Percentiles rank a stretch among this genome's conserved stretches.
phyloP scores from a whole-genome alignment of 1,140 invertebrate genomes.

The Drosophila varians region DNA sequence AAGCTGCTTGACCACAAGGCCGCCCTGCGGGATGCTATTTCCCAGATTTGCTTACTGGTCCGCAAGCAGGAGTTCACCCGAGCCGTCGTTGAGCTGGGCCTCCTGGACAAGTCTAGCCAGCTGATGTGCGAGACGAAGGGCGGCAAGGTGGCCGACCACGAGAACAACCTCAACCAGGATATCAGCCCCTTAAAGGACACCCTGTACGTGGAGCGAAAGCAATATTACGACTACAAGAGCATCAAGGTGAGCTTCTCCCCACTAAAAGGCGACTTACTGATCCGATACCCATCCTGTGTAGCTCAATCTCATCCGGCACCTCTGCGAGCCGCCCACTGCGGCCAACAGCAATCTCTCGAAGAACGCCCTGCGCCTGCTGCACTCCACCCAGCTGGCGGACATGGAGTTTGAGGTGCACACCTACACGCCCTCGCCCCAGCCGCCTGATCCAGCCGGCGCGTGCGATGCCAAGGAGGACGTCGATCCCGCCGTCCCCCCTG shows the following conservation, averaged over 20 bases:
- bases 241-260: slow-evolving; percentile 65
- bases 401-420: slow-evolving; percentile 88
- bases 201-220: slow-evolving; percentile 38
- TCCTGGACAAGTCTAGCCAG: slow-evolving; percentile 82
- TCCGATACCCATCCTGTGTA: slow-evolving; percentile 55
- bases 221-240: slow-evolving; percentile 70
- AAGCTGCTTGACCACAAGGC: slow-evolving; percentile 85
- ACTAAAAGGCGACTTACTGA: background rate
- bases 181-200: slow-evolving; percentile 25
- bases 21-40: slow-evolving; percentile 82
- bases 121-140: slow-evolving; percentile 46
- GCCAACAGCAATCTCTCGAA: slow-evolving; percentile 86
- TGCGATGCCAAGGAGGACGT: background rate
- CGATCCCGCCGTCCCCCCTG: background rate
- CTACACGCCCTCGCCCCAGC: slow-evolving; percentile 8
- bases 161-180: slow-evolving; percentile 57
- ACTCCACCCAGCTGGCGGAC: slow-evolving; percentile 85
- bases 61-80: slow-evolving; percentile 86
- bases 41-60: slow-evolving; percentile 85
- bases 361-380: slow-evolving; percentile 85
- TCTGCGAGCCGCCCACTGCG: slow-evolving; percentile 86
- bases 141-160: slow-evolving; percentile 43
- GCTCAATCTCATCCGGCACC: slow-evolving; percentile 86
- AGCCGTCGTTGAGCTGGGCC: slow-evolving; percentile 85
- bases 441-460: background rate